Percentiles rank a stretch among this genome's conserved stretches.
These are phyloP conservation scores for Panonychus citri DNA, from an alignment of 1,140 invertebrate genomes.

Conservation along the genomic window DNA sequence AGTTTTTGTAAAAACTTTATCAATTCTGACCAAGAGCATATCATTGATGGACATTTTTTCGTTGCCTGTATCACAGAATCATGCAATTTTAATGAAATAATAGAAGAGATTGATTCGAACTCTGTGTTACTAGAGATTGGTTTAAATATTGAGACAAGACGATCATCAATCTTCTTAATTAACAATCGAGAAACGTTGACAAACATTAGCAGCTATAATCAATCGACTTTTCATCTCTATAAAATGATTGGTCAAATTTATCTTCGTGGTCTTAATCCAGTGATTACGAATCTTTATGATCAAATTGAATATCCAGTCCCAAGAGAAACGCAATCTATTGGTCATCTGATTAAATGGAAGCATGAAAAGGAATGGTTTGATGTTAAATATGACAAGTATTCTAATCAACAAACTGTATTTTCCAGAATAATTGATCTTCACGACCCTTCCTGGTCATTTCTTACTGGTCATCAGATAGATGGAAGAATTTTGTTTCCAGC, in stretches of 20 bases:
- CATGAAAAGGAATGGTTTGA: constrained; percentile 53
- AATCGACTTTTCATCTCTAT: too few relatives aligned
- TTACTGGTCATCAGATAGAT: constrained; percentile 71
- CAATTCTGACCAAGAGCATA: too few relatives aligned
- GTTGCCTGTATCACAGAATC: too few relatives aligned
- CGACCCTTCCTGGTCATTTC: constrained; percentile 45
- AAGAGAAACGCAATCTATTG: constrained; percentile 59
- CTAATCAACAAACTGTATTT: constrained; percentile 24
- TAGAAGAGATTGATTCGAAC: too few relatives aligned
- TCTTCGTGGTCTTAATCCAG: constrained; percentile 48
- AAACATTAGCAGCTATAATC: too few relatives aligned
- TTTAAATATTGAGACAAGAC: too few relatives aligned
- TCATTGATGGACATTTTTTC: too few relatives aligned
- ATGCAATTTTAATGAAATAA: too few relatives aligned
- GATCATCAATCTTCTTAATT: too few relatives aligned
- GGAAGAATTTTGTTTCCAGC: constrained; percentile 80
- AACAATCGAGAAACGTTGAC: too few relatives aligned
- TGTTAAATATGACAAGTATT: constrained; percentile 31
- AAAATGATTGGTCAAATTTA: constrained; percentile 56
- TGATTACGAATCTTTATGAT: constrained; percentile 44
- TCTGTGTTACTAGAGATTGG: too few relatives aligned
- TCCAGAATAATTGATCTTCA: constrained; percentile 47
- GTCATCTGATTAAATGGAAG: constrained; percentile 66
- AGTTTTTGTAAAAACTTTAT: too few relatives aligned
- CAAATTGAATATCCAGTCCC: constrained; percentile 56